A percentile compares a stretch with the other conserved stretches of the same genome.
Evolutionary conservation across 2,113 vertebrate species (phyloP).

Genomic region (Collichthys lucidus): DNA sequence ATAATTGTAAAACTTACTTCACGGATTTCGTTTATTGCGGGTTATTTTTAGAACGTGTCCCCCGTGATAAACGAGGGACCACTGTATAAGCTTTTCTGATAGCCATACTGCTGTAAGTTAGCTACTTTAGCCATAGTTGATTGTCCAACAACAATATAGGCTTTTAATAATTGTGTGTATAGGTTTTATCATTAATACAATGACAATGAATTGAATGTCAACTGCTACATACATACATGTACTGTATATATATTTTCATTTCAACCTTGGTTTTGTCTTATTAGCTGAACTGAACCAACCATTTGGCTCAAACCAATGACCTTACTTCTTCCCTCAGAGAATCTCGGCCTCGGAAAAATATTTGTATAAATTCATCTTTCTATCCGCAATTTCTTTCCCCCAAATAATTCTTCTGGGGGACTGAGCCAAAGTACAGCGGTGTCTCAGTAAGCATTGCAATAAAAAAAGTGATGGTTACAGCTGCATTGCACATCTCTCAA

Average conservation of each 20-base stretch:
- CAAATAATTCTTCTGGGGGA: constrained; percentile 17
- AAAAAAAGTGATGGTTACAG: constrained; percentile 45
- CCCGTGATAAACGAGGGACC: too few relatives aligned
- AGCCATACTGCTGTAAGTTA: neutral
- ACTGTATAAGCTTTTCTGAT: too few relatives aligned
- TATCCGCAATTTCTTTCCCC: constrained; percentile 23
- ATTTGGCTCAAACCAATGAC: neutral
- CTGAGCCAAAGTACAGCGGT: constrained; percentile 43
- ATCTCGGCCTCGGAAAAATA: constrained; percentile 15
- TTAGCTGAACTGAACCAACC: neutral
- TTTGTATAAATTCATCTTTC: constrained; percentile 47
- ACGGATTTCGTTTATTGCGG: too few relatives aligned
- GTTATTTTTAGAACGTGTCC: too few relatives aligned
- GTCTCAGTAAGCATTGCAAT: constrained; percentile 30
- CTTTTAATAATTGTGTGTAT: neutral
- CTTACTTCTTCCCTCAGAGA: neutral
- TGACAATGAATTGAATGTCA: neutral
- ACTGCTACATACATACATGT: neutral
- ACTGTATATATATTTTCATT: neutral
- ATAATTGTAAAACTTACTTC: too few relatives aligned
- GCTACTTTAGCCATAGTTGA: too few relatives aligned
- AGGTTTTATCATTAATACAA: too few relatives aligned
- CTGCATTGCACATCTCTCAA: constrained; percentile 55
- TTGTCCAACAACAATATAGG: neutral
- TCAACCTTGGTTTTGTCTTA: neutral